Base-by-base conservation (phyloP, 2,797 vertebrate genomes). In the Coilia nasus region DNA sequence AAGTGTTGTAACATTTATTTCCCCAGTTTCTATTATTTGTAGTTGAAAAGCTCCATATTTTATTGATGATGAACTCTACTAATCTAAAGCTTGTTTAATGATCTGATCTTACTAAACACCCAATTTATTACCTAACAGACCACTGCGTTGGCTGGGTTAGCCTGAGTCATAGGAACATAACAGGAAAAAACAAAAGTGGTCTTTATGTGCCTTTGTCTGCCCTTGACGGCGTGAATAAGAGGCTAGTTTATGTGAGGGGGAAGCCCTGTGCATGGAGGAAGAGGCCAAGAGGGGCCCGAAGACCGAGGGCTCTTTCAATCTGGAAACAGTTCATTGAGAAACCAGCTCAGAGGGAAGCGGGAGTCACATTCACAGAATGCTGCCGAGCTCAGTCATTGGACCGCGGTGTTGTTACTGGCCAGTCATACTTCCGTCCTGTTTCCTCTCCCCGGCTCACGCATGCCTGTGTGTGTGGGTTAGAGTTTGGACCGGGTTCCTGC, bases 301-400 rank as follows among this genome's bases (percentile, higher is more conserved):
- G 54, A 21, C 62, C 59, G 78, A 78, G 9, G 2, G 50, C 50
- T 54, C 28, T 81, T 54, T 46, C 0, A 44, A 83, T 87, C 81
- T n/a, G 57, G 83, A 90, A 88, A 75, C 71, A 78, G 62, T 81
- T 88, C 82, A 87, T 83, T 87, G 86, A 50, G 83, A 83, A 86
- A 87, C 75, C 71, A 54, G 62, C 47, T 80, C 35, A 10, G 62
- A 54, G 80, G 82, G 57, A 71, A 57, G 25, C 62, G n/a, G 85
- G 0, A 41, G 62, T 41, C 81, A 31, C 35, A 81, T 67, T 62
- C 81, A 86, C 47, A 82, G 86, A 83, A 85, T 85, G n/a, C 17
- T 47, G 62, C 84, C 31, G 83, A 64, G 85, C 64, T 44, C 83
- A 31, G 71, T 78, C 59, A 78, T 25, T 83, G 81, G 64, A 17